Conservation (phyloP, 2,888 invertebrate species). For the Lasioglossum marginatum region DNA sequence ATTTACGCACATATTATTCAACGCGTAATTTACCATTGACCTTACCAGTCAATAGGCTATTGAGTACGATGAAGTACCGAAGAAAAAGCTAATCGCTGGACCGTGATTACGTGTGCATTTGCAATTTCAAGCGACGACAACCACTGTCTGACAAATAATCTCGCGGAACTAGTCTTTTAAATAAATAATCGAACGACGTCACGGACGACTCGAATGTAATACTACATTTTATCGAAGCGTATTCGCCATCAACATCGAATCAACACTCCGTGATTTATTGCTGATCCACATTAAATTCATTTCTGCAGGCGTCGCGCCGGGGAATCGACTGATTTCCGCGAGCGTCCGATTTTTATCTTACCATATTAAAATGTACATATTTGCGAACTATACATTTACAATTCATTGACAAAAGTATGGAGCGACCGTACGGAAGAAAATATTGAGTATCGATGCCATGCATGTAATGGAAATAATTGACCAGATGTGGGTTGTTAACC, state of each 20-base stretch:
- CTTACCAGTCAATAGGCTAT: conserved; percentile 30
- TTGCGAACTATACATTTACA: neutral
- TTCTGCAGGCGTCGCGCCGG: neutral
- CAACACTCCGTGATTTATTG: neutral
- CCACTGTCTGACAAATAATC: neutral
- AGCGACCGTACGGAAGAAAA: neutral
- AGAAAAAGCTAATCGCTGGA: conserved; percentile 25
- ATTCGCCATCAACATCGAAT: neutral
- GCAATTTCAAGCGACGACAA: neutral
- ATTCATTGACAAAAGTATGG: neutral
- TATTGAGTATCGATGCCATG: neutral
- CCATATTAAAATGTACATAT: neutral
- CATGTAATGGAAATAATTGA: neutral
- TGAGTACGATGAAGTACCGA: neutral
- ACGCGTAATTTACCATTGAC: conserved; percentile 24
- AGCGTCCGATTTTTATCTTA: neutral
- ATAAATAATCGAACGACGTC: neutral
- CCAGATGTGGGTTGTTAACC: neutral
- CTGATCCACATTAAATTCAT: neutral
- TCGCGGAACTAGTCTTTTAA: neutral
- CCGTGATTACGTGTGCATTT: neutral
- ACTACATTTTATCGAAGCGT: neutral
- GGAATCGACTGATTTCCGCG: neutral
- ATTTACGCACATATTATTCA: conserved; percentile 21
- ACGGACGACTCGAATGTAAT: neutral